Base-by-base conservation (phyloP, 2,113 vertebrate genomes). In the Spea multiplicata region DNA sequence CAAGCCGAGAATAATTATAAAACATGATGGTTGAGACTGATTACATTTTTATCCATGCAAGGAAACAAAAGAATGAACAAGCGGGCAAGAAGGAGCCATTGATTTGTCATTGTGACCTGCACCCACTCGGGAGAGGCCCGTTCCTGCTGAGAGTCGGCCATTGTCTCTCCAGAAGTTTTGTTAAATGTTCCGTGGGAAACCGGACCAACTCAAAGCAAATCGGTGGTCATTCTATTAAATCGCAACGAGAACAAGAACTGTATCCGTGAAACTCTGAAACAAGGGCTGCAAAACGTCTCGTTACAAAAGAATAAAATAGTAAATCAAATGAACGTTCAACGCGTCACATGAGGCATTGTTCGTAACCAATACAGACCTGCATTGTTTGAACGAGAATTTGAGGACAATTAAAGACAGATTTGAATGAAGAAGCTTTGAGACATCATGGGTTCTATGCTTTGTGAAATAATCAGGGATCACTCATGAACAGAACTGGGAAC, bases 101-200 rank as follows among this genome's bases (percentile, higher is more conserved):
- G 52, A 80, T 73, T 53, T 73, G 70, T 73, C 71, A 66, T 64
- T 14, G 71, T 80, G 77, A 80, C 77, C 77, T 44, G 77, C 62
- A 66, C 77, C 77, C 77, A 80, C 77, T 73, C 77, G 59, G 62
- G 77, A 78, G 76, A 57, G 68, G 62, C 61, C 44, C 10, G 30
- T 48, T 6, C 4, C 62, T 55, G 66, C 64, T n/a, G 44, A 80
- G 77, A 73, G 68, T 59, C 45, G 64, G 3, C 70, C 71, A 73
- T 73, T 80, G 77, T 73, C 77, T 80, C n/a, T 3, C 53, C 59
- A 55, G 12, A 16, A 44, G 17, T 5, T 10, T 10, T 53, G 17
- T 44, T 14, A 52, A 50, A 6, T 12, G 17, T 10, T 80, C 77
- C 10, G 64, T 80, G 77, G 77, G 77, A 80, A 80, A 73, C 55